These are phyloP conservation scores for Acholoe squamosa DNA, from an alignment of 2,888 invertebrate species.

Conservation along the genomic window DNA sequence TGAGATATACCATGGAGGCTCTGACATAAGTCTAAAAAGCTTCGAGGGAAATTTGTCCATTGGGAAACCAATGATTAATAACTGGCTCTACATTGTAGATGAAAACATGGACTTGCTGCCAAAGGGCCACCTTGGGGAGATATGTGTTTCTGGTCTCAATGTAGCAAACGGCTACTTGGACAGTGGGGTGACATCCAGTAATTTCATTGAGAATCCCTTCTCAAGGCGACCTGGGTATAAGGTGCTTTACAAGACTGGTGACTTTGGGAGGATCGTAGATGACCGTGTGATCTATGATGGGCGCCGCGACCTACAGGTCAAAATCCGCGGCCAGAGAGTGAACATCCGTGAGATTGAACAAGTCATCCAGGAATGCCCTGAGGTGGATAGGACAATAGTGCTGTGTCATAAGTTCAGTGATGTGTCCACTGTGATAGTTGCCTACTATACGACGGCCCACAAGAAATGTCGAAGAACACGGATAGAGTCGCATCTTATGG, in stretches of 20 bases:
- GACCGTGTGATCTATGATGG: slow-evolving; percentile 89
- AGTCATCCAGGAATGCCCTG: slow-evolving; percentile 73
- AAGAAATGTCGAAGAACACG: background rate
- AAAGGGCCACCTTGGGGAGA: slow-evolving; percentile 87
- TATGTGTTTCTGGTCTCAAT: slow-evolving; percentile 91
- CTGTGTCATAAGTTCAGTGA: slow-evolving; percentile 88
- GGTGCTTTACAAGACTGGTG: slow-evolving; percentile 91
- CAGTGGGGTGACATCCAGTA: slow-evolving; percentile 83
- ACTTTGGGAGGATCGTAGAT: slow-evolving; percentile 89
- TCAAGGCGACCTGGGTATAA: slow-evolving; percentile 85
- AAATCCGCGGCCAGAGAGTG: slow-evolving; percentile 85
- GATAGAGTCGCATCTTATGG: slow-evolving; percentile 58
- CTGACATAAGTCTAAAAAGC: slow-evolving; percentile 70
- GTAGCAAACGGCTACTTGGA: slow-evolving; percentile 90
- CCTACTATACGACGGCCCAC: slow-evolving; percentile 64
- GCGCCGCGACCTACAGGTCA: slow-evolving; percentile 82
- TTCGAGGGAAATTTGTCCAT: slow-evolving; percentile 88
- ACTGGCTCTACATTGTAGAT: slow-evolving; percentile 90
- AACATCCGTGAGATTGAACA: slow-evolving; percentile 91
- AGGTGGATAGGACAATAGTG: slow-evolving; percentile 90
- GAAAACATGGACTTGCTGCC: slow-evolving; percentile 88
- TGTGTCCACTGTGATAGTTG: slow-evolving; percentile 67
- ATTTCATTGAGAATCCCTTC: slow-evolving; percentile 85
- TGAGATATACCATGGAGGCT: slow-evolving; percentile 86
- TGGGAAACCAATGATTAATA: slow-evolving; percentile 92